A percentile compares a stretch with the other conserved stretches of the same genome.
phyloP scores from a whole-genome alignment of 2,797 vertebrate genomes.

The Pseudomugil tenellus region DNA sequence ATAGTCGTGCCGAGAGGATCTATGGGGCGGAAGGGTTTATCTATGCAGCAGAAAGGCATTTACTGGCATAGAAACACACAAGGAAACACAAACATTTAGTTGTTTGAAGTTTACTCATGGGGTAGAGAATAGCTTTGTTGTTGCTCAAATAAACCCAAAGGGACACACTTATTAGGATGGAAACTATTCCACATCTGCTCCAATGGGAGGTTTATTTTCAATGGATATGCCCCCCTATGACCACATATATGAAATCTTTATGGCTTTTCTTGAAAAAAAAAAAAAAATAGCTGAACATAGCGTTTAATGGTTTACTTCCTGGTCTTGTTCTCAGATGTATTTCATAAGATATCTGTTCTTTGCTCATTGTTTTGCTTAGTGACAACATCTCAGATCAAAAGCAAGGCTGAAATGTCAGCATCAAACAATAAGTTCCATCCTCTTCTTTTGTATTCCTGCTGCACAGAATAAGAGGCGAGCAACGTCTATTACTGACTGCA shows the following conservation, averaged over 20 bases:
- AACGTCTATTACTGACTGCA: slow-evolving; percentile 35
- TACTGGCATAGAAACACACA: slow-evolving; percentile 39
- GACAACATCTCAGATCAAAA: neutral
- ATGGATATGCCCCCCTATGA: slow-evolving; percentile 33
- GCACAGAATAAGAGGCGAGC: neutral
- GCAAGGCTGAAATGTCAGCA: neutral
- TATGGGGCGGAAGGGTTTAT: slow-evolving; percentile 74
- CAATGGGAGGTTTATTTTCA: slow-evolving; percentile 42
- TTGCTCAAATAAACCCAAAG: slow-evolving; percentile 38
- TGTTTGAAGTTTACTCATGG: slow-evolving; percentile 64
- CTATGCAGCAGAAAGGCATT: slow-evolving; percentile 64
- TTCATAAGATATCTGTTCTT: neutral
- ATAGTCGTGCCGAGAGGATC: slow-evolving; percentile 70
- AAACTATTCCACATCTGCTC: slow-evolving; percentile 50
- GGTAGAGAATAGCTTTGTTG: slow-evolving; percentile 49
- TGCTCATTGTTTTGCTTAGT: neutral
- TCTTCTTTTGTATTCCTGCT: slow-evolving; percentile 13
- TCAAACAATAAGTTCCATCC: neutral
- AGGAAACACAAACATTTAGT: slow-evolving; percentile 24
- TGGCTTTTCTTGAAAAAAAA: slow-evolving; percentile 35
- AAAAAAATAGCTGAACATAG: slow-evolving; percentile 29
- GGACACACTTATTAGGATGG: slow-evolving; percentile 39
- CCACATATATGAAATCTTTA: slow-evolving; percentile 34
- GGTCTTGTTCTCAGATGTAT: neutral
- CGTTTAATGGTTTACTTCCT: slow-evolving; percentile 12